These are phyloP conservation scores for Melangyna quadrimaculata DNA, from an alignment of 2,888 invertebrate genomes.

Conservation along the genomic window DNA sequence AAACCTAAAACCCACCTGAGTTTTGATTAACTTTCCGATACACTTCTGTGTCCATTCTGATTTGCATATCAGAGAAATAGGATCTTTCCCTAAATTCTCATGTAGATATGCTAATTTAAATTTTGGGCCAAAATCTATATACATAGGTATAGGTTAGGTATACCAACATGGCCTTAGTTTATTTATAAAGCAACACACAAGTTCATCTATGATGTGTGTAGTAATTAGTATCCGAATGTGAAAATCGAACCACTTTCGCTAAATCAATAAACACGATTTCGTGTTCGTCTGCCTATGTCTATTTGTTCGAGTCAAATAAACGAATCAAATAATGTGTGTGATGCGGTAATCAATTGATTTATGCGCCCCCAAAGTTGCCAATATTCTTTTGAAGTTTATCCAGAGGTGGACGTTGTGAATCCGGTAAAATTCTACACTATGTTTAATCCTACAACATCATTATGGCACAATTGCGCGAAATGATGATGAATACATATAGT, in stretches of 20 bases:
- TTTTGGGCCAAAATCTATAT: background rate
- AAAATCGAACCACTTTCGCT: slow-evolving; percentile 63
- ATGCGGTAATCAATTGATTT: slow-evolving; percentile 54
- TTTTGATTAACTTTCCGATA: slow-evolving; percentile 43
- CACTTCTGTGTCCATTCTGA: background rate
- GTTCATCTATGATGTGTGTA: background rate
- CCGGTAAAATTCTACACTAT: slow-evolving; percentile 19
- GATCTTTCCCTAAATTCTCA: background rate
- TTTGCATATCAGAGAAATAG: slow-evolving; percentile 32
- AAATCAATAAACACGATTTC: slow-evolving; percentile 30
- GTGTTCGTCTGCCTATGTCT: no score
- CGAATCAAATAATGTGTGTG: slow-evolving; percentile 17
- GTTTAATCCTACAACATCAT: slow-evolving; percentile 26
- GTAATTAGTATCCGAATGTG: slow-evolving; percentile 58
- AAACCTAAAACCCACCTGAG: slow-evolving; percentile 16
- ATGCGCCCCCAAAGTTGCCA: background rate
- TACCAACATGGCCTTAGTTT: background rate
- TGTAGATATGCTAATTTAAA: slow-evolving; percentile 26
- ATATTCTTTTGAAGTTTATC: slow-evolving; percentile 1
- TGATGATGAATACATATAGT: background rate
- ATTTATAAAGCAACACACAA: background rate
- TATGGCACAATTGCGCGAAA: slow-evolving; percentile 43
- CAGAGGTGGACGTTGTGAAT: background rate
- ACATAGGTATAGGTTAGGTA: background rate
- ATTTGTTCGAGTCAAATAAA: slow-evolving; percentile 42